Conservation (phyloP, 2,888 invertebrate genomes). For the Zonitis immaculata region DNA sequence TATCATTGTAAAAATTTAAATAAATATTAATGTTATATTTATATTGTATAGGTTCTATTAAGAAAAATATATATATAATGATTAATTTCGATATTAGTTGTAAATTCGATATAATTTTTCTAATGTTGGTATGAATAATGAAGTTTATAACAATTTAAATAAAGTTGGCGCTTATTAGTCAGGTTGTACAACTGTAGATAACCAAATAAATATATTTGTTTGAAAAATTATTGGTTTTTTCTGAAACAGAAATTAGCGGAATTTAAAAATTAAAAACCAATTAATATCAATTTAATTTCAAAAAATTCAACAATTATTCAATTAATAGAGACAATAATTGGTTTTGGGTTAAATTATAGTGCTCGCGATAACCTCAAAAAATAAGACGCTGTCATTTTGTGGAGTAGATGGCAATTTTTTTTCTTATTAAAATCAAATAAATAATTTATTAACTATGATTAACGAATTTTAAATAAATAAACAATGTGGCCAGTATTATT, state of each 20-base stretch:
- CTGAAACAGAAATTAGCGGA: background rate
- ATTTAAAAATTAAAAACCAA: background rate
- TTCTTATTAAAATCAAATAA: conserved; percentile 3
- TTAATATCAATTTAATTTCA: background rate
- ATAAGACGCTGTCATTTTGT: conserved; percentile 31
- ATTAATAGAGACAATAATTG: background rate
- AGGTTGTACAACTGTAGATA: conserved; percentile 26
- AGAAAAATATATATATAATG: conserved; percentile 21
- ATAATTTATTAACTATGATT: conserved; percentile 22
- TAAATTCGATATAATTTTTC: background rate
- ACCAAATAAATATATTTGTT: conserved; percentile 6
- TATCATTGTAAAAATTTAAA: conserved; percentile 28
- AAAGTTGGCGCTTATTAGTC: conserved; percentile 28
- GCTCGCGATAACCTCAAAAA: conserved; percentile 33
- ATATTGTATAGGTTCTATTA: conserved; percentile 39
- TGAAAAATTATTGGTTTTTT: background rate
- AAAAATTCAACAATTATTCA: background rate
- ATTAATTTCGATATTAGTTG: no score
- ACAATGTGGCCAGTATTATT: conserved; percentile 66
- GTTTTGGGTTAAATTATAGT: background rate
- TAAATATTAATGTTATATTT: conserved; percentile 39
- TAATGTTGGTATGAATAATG: background rate
- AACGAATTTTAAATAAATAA: conserved; percentile 15
- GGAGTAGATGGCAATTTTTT: conserved; percentile 17
- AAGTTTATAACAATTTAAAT: conserved; percentile 19